Evolutionary conservation across 2,797 vertebrate genomes (phyloP).

Genomic region (Sebastes oblongus): DNA sequence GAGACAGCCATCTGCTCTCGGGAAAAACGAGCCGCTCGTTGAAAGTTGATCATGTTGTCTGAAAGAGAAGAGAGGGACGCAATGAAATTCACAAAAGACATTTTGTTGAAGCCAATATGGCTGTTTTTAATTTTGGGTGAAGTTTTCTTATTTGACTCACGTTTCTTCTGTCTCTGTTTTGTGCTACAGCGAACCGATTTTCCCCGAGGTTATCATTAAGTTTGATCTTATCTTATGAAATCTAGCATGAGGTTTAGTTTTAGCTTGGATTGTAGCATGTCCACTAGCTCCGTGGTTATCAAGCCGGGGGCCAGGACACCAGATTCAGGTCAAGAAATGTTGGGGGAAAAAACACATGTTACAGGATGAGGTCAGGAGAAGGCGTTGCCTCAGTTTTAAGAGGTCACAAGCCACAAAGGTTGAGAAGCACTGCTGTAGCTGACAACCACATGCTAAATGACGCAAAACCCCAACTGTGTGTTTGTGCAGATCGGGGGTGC

Average conservation of each 20-base stretch:
- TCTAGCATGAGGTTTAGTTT: constrained; percentile 6
- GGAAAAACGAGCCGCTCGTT: constrained; percentile 2
- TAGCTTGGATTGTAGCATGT: not conserved
- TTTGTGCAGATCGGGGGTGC: constrained; percentile 31
- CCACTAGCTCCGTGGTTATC: not conserved
- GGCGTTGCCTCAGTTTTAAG: not conserved
- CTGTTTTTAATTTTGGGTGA: not conserved
- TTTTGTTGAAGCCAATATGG: not conserved
- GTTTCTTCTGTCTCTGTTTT: not conserved
- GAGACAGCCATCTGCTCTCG: constrained; percentile 51
- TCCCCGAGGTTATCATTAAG: constrained; percentile 14
- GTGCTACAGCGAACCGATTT: not conserved
- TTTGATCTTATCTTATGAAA: constrained; percentile 8
- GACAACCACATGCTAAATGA: constrained; percentile 44
- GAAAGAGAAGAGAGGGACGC: not conserved
- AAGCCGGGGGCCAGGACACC: not conserved
- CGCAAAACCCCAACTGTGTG: constrained; percentile 32
- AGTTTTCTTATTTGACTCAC: not conserved
- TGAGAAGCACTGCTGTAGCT: not conserved
- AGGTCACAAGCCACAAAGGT: constrained; percentile 5
- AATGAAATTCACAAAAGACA: not conserved
- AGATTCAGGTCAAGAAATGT: constrained; percentile 17
- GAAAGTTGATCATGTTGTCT: constrained; percentile 26
- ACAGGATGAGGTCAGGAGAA: not conserved
- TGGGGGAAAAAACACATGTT: not conserved